Evolutionary conservation across 1,140 invertebrate genomes (phyloP), one percentile per base, ranked within the genome.

Genomic region (Calycopis cecrops): DNA sequence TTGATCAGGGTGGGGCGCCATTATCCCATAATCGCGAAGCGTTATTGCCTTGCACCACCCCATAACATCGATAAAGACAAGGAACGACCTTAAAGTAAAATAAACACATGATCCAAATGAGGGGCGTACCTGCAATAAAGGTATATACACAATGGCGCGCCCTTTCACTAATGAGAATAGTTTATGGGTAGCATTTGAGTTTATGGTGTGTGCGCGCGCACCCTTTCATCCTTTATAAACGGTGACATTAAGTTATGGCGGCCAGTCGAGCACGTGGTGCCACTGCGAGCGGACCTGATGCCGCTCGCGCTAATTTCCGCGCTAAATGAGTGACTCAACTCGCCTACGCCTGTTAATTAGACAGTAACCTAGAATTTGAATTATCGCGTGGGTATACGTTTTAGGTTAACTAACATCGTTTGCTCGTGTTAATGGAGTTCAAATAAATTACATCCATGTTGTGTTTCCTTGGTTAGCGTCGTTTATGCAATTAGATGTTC

Each of bases 51-150:
- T 12, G n/a, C 28, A 38, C 50, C 40, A 44, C 50, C 51, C 37
- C 37, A 38, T 40, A 33, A 40, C 18, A 69, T 63, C 74, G 65
- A 79, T 78, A 79, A 82, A 81, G 65, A 74, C 73, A 73, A 79
- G 63, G 52, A 76, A 79, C 71, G 74, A 70, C 78, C 81, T 83
- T 80, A 80, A 85, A 75, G 63, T 72, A 78, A 74, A 83, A 79
- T 82, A 85, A 85, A 85, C 78, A 83, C 73, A 81, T 79, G 73
- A 85, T 82, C 72, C 59, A 76, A 79, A 82, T 65, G 71, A 75
- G 74, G 71, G 58, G 69, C 67, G 65, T 65, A 77, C 78, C 72
- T 73, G 70, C 71, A 72, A 79, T 83, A 85, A 84, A 80, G 69
- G 67, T 62, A 69, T 82, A 76, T 81, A 66, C 71, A 76, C 75